Evolutionary conservation across 2,888 invertebrate species (phyloP), one percentile per base, ranked within the genome.

Genomic region (Coremacera marginata): DNA sequence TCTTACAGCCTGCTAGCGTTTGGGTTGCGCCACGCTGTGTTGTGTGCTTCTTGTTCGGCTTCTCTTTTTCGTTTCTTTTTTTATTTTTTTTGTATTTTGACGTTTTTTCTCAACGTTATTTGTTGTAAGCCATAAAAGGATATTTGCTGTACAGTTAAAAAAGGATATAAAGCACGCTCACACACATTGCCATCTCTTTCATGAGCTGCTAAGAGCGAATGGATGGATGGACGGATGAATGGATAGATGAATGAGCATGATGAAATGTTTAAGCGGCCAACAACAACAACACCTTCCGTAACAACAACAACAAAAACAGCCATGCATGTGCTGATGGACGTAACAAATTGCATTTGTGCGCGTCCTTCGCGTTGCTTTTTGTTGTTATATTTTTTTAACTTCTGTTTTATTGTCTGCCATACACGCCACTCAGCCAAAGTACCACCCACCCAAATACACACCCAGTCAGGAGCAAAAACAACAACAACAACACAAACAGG

Each of bases 81-180:
- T 11, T 65, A 44, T 19, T 44, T 67, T 9, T 68, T 3, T 3
- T n/a, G 31, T 37, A n/a, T 27, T 22, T 68, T 68, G 31, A 8
- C 55, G 71, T 49, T 51, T 44, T 34, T 70, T 44, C 14, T 44
- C 44, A 44, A 7, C 14, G 44, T 11, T 44, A 11, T 71, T 62
- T 57, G 37, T 70, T 71, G 67, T 70, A 67, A 75, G 75, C 51
- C 22, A 76, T 74, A 70, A 76, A 76, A 76, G 68, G 72, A 78
- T 76, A 70, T 34, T 22, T 49, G 62, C 14, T 8, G 34, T 34
- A 62, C 67, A 25, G 65, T 31, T 74, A 9, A 31, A 70, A 55
- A 67, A 27, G 62, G 7, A 76, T 51, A 55, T 31, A 51, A n/a
- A 63, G 34, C 65, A 34, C 44, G 11, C 14, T 44, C 1, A 44